Percentiles rank a stretch among this genome's conserved stretches.
phyloP scores from a whole-genome alignment of 2,888 invertebrate species.

The Ophonus ardosiacus region DNA sequence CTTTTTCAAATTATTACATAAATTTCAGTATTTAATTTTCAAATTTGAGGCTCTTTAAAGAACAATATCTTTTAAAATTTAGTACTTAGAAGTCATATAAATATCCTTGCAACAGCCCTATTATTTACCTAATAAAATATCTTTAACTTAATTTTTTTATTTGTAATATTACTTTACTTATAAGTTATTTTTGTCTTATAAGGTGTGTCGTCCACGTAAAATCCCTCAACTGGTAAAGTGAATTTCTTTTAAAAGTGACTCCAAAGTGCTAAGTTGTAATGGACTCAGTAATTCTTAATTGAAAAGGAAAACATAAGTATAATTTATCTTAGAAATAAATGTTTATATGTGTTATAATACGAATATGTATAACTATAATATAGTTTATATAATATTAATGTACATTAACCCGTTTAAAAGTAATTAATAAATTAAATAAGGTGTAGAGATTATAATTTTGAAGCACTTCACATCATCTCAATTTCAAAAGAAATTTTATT shows the following conservation, averaged over 20 bases:
- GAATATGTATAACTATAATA: not conserved
- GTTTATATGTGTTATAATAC: not conserved
- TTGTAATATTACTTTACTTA: not conserved
- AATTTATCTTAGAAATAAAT: not conserved
- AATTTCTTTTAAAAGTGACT: constrained; percentile 31
- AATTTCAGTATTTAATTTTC: too few species aligned
- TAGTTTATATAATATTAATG: not conserved
- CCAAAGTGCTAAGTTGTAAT: not conserved
- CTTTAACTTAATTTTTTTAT: constrained; percentile 68
- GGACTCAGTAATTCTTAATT: not conserved
- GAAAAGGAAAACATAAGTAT: not conserved
- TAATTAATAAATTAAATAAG: too few species aligned
- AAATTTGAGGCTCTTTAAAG: too few species aligned
- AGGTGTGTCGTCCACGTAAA: not conserved
- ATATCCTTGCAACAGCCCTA: too few species aligned
- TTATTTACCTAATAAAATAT: too few species aligned
- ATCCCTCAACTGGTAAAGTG: not conserved
- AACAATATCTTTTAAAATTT: too few species aligned
- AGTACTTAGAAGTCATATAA: too few species aligned
- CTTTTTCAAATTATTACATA: too few species aligned
- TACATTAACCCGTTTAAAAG: too few species aligned
- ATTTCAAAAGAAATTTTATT: too few species aligned
- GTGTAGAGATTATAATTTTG: too few species aligned
- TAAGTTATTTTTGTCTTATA: not conserved
- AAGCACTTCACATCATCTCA: too few species aligned